Evolutionary conservation across 2,888 invertebrate genomes (phyloP).

Genomic region (Drosophila paramelanica): DNA sequence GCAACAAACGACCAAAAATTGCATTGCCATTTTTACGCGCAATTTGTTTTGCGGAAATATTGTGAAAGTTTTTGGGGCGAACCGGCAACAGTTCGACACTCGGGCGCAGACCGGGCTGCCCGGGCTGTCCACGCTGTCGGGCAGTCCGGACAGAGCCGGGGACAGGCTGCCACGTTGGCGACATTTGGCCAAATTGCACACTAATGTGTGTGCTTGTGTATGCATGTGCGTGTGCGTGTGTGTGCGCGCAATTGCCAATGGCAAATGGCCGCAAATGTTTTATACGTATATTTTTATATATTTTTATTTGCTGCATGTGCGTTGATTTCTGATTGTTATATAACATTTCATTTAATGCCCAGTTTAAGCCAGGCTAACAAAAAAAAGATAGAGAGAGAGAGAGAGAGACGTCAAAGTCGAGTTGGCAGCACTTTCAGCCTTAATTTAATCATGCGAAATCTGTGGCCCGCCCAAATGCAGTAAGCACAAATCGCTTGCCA

Average conservation of each 20-base stretch:
- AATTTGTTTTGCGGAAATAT: slow-evolving; percentile 78
- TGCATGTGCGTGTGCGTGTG: slow-evolving; percentile 24
- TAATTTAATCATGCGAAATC: slow-evolving; percentile 71
- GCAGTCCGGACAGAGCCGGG: slow-evolving; percentile 26
- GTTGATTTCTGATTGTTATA: slow-evolving; percentile 78
- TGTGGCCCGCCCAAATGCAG: slow-evolving; percentile 73
- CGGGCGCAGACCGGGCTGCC: slow-evolving; percentile 1
- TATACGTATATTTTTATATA: slow-evolving; percentile 36
- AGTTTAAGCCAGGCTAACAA: slow-evolving; percentile 35
- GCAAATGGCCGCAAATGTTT: slow-evolving; percentile 74
- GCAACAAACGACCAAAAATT: slow-evolving; percentile 81
- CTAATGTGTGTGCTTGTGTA: slow-evolving; percentile 60
- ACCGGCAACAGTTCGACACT: slow-evolving; percentile 32
- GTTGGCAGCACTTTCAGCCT: slow-evolving; percentile 32
- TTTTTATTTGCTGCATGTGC: slow-evolving; percentile 71
- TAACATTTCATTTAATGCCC: slow-evolving; percentile 76
- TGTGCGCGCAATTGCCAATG: slow-evolving; percentile 63
- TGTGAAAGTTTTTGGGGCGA: slow-evolving; percentile 71
- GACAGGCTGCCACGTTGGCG: slow-evolving; percentile 76
- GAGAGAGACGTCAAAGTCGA: slow-evolving; percentile 49
- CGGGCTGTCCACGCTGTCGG: slow-evolving; percentile 10
- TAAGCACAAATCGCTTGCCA: slow-evolving; percentile 73
- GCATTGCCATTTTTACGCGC: slow-evolving; percentile 80
- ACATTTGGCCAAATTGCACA: slow-evolving; percentile 79
- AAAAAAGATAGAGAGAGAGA: too few relatives aligned